Base-by-base conservation (phyloP, 2,113 vertebrate species). In the Heterochromis multidens region DNA sequence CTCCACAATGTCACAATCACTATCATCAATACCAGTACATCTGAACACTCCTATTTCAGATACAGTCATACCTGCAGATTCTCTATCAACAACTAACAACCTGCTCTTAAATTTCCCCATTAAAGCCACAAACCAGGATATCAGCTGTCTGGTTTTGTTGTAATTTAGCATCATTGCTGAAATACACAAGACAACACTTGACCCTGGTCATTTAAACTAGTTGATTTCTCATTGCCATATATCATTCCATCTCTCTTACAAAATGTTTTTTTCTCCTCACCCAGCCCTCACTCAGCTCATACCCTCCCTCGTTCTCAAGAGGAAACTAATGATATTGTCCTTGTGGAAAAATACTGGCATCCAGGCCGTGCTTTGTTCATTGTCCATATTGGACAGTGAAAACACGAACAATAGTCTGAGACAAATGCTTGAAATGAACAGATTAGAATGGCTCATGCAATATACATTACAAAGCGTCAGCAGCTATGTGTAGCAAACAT, bases 341-440 rank as follows among this genome's bases (percentile, higher is more conserved):
- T 93, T 90, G 91, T 96, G 96, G 96, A 96, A 96, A 96, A 96
- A 85, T 96, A 96, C 95, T 94, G 94, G 93, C 94, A 92, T 91
- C 62, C 79, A 82, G 83, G 90, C 92, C 86, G 29, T 29, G 92
- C 94, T 94, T 95, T 96, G 95, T 96, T 94, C 94, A 95, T 96
- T 96, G 94, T 96, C 88, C 90, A 40, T 82, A 87, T 92, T 60
- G 25, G 82, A 90, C 56, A 43, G 85, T 70, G 81, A 92, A 83
- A 89, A 91, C 79, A 79, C 23, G 7, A 88, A 87, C 88, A 90
- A 86, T 76, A 59, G 83, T 61, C 72, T 76, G 81, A 79, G 79
- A 83, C 84, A 85, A 92, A 88, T 57, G 58, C 77, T 65, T 23
- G 27, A 70, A 77, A 82, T 82, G 46, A 62, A 80, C 59, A 43